These are phyloP conservation scores for Cantharis lateralis DNA, from an alignment of 2,888 invertebrate genomes.

Conservation along the genomic window DNA sequence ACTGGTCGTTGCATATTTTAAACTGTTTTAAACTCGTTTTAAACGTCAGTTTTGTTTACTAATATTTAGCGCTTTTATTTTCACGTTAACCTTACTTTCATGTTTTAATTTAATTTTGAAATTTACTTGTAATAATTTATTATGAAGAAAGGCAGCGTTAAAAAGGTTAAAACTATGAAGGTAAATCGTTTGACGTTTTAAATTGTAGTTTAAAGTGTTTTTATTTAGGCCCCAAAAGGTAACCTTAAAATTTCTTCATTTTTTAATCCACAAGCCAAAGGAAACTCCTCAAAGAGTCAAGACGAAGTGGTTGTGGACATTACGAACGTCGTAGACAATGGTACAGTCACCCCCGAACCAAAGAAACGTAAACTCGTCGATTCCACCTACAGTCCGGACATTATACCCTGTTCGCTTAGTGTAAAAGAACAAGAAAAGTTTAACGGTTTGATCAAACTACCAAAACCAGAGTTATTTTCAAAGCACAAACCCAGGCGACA, in stretches of 20 bases:
- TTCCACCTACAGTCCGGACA: not conserved
- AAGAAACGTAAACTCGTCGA: not conserved
- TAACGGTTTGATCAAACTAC: not conserved
- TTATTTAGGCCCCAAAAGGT: not conserved
- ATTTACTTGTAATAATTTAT: not conserved
- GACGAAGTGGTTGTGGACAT: not conserved
- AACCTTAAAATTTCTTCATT: not conserved
- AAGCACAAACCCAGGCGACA: slow-evolving; percentile 30
- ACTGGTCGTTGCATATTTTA: not conserved
- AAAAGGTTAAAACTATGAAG: not conserved
- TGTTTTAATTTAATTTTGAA: not conserved
- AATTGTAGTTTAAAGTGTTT: not conserved
- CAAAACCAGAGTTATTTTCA: not conserved
- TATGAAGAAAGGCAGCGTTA: not conserved
- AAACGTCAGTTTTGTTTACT: not conserved
- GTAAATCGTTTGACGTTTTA: not conserved
- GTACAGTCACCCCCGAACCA: not conserved
- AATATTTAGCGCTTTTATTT: not conserved
- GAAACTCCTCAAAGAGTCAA: not conserved
- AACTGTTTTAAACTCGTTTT: no score
- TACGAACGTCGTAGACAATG: not conserved
- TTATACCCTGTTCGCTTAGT: not conserved
- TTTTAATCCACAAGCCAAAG: not conserved
- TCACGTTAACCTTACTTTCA: not conserved
- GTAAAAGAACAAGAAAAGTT: not conserved